These are phyloP conservation scores for Myrmecophaga tridactyla DNA, from an alignment of 2,113 vertebrate species.

Conservation along the genomic window DNA sequence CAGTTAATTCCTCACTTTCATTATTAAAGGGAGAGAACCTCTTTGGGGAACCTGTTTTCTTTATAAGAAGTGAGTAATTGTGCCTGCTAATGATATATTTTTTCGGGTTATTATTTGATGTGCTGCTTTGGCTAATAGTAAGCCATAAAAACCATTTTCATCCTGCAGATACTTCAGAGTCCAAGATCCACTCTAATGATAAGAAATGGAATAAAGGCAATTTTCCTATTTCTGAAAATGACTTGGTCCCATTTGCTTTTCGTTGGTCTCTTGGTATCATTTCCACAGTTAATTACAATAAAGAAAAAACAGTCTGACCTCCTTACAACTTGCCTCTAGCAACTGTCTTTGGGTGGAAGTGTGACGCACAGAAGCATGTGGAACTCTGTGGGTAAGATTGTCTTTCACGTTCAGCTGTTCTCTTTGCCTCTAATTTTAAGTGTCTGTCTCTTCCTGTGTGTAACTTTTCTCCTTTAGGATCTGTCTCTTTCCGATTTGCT, in stretches of 20 bases:
- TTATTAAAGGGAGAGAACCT: not conserved
- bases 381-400: not conserved
- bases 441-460: not conserved
- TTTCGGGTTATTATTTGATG: not conserved
- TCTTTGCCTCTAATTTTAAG: not conserved
- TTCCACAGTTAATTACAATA: not conserved
- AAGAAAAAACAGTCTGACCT: not conserved
- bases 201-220: not conserved
- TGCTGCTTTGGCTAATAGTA: not conserved
- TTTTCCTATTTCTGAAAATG: conserved; percentile 22
- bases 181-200: not conserved
- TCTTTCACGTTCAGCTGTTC: not conserved
- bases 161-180: conserved; percentile 3
- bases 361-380: not conserved
- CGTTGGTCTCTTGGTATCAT: not conserved
- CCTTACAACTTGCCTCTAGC: not conserved
- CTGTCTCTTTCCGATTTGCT: not conserved
- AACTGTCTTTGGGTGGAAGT: not conserved
- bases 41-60: not conserved
- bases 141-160: not conserved
- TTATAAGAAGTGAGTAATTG: not conserved
- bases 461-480: not conserved
- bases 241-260: not conserved
- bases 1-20: conserved; percentile 9
- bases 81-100: not conserved